phyloP scores from a whole-genome alignment of 2,888 invertebrate genomes.

The Chloroclysta siterata region DNA sequence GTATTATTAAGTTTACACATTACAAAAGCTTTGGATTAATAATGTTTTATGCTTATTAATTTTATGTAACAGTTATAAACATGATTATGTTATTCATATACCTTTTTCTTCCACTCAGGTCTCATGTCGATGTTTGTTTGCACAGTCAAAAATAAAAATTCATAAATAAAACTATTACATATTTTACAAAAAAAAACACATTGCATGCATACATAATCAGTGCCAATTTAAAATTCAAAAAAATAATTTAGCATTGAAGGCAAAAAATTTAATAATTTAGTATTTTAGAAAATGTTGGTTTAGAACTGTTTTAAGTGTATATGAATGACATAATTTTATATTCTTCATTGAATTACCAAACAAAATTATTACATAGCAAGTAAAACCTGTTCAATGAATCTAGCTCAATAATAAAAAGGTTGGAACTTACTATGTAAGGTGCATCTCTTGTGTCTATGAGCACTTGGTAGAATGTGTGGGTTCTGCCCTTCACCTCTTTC shows the following conservation, averaged over 20 bases:
- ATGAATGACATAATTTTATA: slow-evolving; percentile 31
- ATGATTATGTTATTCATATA: slow-evolving; percentile 50
- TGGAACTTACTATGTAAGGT: slow-evolving; percentile 94
- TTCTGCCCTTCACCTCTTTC: slow-evolving; percentile 95
- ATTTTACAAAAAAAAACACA: slow-evolving; percentile 3
- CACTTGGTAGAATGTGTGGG: slow-evolving; percentile 98
- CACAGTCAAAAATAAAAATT: slow-evolving; percentile 70
- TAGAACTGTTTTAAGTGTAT: slow-evolving; percentile 2
- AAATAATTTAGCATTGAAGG: neutral
- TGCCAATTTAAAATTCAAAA: too few species aligned
- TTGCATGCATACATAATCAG: slow-evolving; percentile 1
- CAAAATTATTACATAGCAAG: slow-evolving; percentile 4
- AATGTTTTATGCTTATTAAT: slow-evolving; percentile 27
- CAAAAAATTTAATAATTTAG: too few species aligned
- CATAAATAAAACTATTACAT: slow-evolving; percentile 31
- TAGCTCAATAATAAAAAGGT: slow-evolving; percentile 20
- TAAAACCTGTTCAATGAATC: slow-evolving; percentile 13
- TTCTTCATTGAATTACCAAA: neutral
- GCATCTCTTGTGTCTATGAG: slow-evolving; percentile 98
- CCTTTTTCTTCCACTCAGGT: slow-evolving; percentile 81
- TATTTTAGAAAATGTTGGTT: neutral
- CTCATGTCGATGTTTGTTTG: slow-evolving; percentile 79
- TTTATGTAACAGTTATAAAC: slow-evolving; percentile 29
- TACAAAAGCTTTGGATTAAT: slow-evolving; percentile 32
- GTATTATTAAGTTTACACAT: slow-evolving; percentile 19